Base-by-base conservation (phyloP, 2,113 vertebrate genomes). In the Aphyosemion australe region DNA sequence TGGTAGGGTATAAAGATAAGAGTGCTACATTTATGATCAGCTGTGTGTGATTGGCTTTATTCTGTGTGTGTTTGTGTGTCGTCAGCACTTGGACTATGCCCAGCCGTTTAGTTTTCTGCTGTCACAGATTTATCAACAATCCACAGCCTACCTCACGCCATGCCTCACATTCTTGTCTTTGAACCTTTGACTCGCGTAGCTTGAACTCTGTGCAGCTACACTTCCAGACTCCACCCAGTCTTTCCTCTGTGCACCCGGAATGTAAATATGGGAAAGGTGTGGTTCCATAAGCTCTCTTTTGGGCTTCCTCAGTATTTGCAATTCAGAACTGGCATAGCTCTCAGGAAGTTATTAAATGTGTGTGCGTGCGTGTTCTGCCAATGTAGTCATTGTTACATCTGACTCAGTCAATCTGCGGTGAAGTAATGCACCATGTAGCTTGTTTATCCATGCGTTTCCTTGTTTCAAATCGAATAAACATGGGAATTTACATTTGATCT, bases 191-290 rank as follows among this genome's bases (percentile, higher is more conserved):
- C 49, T 75, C 68, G 66, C 43, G 58, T 43, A 42, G 37, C 31
- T 60, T 45, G 48, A 9, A 2, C 6, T 75, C 46, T 13, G 18
- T 15, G 64, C 41, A 50, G 48, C 50, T 55, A 19, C 69, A 65
- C 45, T 34, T 61, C n/a, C 20, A 73, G 61, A 20, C 57, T 72
- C 66, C 66, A 60, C 69, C 73, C 49, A 39, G 43, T 14, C 46
- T 60, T 11, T 69, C 43, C 43, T 65, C 31, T 66, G 64, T 70
- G 43, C 58, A 76, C 66, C 73, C 77, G 60, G 61, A 86, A 87
- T 85, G 77, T 79, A 84, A 89, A 87, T 85, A 72, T 70, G 43
- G 58, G 61, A 61, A 80, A 79, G 87, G 85, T 81, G 80, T 69
- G 84, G 75, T 76, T 68, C 41, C 51, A 8, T 18, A 10, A 41